A percentile compares a stretch with the other conserved stretches of the same genome.
Evolutionary conservation across 1,140 invertebrate genomes (phyloP).

Genomic region (Plutomurus gul): DNA sequence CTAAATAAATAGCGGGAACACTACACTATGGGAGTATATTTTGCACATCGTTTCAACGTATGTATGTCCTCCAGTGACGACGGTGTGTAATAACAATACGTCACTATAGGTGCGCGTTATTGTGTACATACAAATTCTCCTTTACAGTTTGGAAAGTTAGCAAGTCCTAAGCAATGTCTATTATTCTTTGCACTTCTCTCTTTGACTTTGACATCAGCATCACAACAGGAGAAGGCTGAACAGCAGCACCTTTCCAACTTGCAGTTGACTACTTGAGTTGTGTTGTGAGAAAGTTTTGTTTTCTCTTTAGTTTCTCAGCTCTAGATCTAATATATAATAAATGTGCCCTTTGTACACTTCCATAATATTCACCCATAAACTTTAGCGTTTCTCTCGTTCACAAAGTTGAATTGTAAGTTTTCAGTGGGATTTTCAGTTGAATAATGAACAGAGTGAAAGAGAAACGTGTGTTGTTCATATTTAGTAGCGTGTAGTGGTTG

Average conservation of each 20-base stretch:
- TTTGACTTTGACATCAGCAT: constrained; percentile 9
- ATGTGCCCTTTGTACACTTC: neutral
- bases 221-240: neutral
- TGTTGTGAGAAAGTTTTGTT: constrained; percentile 1
- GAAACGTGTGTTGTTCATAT: no score
- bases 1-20: no score
- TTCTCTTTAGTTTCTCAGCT: neutral
- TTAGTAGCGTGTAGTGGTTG: no score
- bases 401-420: neutral
- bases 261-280: neutral
- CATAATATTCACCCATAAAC: neutral
- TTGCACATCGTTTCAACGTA: no score
- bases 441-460: no score
- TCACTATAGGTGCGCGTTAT: no score
- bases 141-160: neutral
- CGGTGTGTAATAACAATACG: no score
- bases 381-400: neutral
- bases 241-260: neutral
- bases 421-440: no score
- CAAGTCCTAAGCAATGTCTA: neutral
- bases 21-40: no score
- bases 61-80: no score
- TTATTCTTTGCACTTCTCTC: constrained; percentile 7
- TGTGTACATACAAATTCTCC: no score
- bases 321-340: neutral